Evolutionary conservation across 2,113 vertebrate genomes (phyloP), one percentile per base, ranked within the genome.

Genomic region (Potamarius usumacintae): DNA sequence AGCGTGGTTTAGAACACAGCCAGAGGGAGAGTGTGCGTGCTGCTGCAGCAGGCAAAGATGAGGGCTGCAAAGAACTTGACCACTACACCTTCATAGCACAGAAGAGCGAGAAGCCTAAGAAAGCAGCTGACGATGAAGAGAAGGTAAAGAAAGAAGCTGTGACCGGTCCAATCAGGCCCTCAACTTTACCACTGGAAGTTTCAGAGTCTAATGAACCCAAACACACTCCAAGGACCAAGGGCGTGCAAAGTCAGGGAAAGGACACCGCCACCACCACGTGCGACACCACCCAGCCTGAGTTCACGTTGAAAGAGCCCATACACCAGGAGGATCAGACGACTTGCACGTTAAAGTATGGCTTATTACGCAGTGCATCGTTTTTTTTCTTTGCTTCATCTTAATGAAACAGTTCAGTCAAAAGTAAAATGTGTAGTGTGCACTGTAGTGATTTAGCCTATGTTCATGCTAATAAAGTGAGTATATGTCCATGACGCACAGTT

Each of bases 1-100:
- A 96, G 84, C 94, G 98, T 72, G 98, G 98, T 15, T 94, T 99
- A 90, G 96, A 99, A 69, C 98, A 99, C 79, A 97, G 97, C 4
- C 95, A 97, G 89, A 91, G 98, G 71, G 97, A 98, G 93, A 97
- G 95, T 1, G 95, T 96, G 63, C 96, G 95, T 63, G 97, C 69
- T 6, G 95, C 90, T 81, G 87, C 52, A 17, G 89, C 2, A 84
- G 86, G 42, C 85, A 91, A 94, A 7, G 96, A 96, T 8, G 94
- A 91, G 17, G 92, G 95, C 62, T 94, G 92, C 93, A 96, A 93
- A 86, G 95, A 95, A 88, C 92, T 96, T 48, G 94, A 95, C 87
- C 94, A 94, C 88, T 95, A 95, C 89, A 94, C 92, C 5, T 95
- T 95, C 53, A 93, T 96, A 30, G 86, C 91, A 48, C 93, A 93